Conservation (phyloP, 1,140 invertebrate species). For the Gonatopus flavifemur region DNA sequence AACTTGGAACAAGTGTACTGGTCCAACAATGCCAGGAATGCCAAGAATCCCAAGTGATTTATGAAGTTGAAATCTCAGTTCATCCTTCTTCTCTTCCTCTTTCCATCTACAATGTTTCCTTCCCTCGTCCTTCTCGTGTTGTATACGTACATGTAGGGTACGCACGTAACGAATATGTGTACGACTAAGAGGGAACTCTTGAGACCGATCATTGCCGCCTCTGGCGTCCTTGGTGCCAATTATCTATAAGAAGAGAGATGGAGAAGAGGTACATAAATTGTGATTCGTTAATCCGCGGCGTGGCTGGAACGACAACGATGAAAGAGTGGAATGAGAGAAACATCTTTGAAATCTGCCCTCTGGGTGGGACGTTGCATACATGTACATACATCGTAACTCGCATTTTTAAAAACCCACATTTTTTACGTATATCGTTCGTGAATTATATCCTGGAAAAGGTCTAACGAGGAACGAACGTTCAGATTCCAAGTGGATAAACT, state of each 20-base stretch:
- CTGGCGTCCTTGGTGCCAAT: conserved; percentile 29
- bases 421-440: conserved; percentile 30
- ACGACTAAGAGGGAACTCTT: too few relatives aligned
- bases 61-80: conserved; percentile 23
- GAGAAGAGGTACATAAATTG: conserved; percentile 32
- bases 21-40: conserved; percentile 42
- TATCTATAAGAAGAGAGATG: conserved; percentile 27
- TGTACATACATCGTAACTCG: too few relatives aligned
- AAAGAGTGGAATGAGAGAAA: conserved; percentile 30
- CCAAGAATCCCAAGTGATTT: conserved; percentile 45
- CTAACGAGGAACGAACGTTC: conserved; percentile 32
- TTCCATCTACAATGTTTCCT: too few relatives aligned
- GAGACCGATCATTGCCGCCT: conserved; percentile 6
- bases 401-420: too few relatives aligned
- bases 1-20: conserved; percentile 48
- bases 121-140: too few relatives aligned
- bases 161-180: too few relatives aligned
- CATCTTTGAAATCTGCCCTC: conserved; percentile 25
- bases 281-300: conserved; percentile 34
- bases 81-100: too few relatives aligned
- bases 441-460: conserved; percentile 34
- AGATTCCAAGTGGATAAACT: too few relatives aligned
- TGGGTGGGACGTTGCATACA: conserved; percentile 25
- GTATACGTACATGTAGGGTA: too few relatives aligned
- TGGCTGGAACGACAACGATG: too few relatives aligned